These are phyloP conservation scores for Himalopsyche japonica DNA, from an alignment of 2,888 invertebrate genomes.

Conservation along the genomic window DNA sequence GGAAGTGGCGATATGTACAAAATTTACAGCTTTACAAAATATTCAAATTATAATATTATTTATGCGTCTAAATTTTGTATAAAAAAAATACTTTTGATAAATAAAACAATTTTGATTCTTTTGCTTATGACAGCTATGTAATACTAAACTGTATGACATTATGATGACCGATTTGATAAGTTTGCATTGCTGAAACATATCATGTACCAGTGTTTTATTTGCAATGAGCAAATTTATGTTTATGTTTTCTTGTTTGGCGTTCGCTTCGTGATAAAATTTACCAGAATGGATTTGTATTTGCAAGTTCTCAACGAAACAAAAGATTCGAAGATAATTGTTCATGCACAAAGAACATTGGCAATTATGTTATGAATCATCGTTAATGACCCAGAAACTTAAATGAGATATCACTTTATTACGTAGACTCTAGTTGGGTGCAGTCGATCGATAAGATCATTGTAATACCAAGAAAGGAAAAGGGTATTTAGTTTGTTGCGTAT, in stretches of 20 bases:
- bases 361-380: constrained; percentile 24
- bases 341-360: neutral
- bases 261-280: neutral
- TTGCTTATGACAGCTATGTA: no score
- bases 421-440: neutral
- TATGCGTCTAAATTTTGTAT: no score
- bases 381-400: constrained; percentile 34
- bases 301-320: neutral
- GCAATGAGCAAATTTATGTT: no score
- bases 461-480: neutral
- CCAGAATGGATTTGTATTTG: neutral
- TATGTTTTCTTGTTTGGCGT: neutral
- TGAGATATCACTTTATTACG: constrained; percentile 10
- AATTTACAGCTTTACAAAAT: no score
- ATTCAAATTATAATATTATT: no score
- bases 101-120: no score
- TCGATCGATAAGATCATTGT: neutral
- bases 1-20: no score
- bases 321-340: neutral
- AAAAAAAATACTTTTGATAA: no score
- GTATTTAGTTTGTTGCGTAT: neutral
- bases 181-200: neutral
- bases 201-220: neutral
- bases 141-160: no score
- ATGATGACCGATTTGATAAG: no score